phyloP scores from a whole-genome alignment of 2,113 vertebrate genomes.

The Nothocercus julius region DNA sequence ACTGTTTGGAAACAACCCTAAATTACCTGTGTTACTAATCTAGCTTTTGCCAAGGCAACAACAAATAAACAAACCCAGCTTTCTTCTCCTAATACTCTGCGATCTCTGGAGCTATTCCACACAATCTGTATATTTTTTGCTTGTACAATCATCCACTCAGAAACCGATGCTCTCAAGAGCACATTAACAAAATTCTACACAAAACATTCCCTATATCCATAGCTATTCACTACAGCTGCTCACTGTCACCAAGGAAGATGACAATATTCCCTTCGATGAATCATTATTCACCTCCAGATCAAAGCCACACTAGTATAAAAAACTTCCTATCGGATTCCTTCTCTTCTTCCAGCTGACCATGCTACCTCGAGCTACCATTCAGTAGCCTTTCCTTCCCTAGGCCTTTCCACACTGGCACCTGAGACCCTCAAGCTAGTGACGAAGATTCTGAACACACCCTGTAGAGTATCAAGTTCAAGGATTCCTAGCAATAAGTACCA shows the following conservation, averaged over 20 bases:
- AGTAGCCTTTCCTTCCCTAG: neutral
- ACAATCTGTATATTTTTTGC: neutral
- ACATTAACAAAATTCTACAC: neutral
- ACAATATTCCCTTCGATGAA: neutral
- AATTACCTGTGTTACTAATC: rapidly evolving
- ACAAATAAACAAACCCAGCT: neutral
- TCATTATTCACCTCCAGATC: neutral
- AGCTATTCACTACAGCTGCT: neutral
- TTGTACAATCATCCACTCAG: neutral
- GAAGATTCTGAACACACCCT: neutral
- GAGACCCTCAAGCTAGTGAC: neutral
- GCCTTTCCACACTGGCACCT: neutral
- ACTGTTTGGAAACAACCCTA: neutral
- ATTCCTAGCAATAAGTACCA: neutral
- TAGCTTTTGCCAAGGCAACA: neutral
- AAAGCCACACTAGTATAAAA: neutral
- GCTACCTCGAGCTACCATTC: neutral
- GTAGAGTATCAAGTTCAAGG: neutral
- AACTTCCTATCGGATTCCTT: neutral
- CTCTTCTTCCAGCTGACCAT: neutral
- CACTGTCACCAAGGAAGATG: neutral
- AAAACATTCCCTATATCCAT: neutral
- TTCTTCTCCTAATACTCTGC: neutral
- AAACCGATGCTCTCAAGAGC: neutral
- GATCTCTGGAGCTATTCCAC: neutral